These are phyloP conservation scores for Neoascia interrupta DNA, from an alignment of 2,888 invertebrate genomes.

Conservation along the genomic window DNA sequence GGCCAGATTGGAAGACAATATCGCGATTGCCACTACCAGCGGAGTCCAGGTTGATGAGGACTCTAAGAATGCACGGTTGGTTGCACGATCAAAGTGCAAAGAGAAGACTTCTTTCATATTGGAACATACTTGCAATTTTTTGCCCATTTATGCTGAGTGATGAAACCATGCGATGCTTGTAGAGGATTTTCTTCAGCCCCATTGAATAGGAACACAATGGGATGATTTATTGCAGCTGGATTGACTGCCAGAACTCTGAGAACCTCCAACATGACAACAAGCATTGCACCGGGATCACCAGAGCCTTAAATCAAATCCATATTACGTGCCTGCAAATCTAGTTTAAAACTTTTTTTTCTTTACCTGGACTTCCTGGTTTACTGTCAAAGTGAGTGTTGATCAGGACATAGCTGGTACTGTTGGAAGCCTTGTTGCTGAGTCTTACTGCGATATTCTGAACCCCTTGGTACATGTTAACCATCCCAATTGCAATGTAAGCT, in stretches of 20 bases:
- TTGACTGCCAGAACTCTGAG: slow-evolving; percentile 79
- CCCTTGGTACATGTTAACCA: slow-evolving; percentile 76
- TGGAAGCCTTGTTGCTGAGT: slow-evolving; percentile 72
- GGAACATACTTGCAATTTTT: slow-evolving; percentile 81
- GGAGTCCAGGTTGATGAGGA: slow-evolving; percentile 94
- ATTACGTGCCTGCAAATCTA: too few species aligned
- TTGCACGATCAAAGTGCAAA: too few species aligned
- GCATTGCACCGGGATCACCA: slow-evolving; percentile 84
- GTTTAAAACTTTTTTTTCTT: slow-evolving; percentile 14
- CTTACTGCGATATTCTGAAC: slow-evolving; percentile 78
- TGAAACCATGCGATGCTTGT: slow-evolving; percentile 86
- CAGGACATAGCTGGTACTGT: slow-evolving; percentile 79
- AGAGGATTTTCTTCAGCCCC: slow-evolving; percentile 85
- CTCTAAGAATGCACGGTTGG: too few species aligned
- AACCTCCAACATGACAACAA: slow-evolving; percentile 84
- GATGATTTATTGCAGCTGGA: slow-evolving; percentile 80
- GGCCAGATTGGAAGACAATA: slow-evolving; percentile 92
- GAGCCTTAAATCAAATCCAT: slow-evolving; percentile 80
- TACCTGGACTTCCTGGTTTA: slow-evolving; percentile 90
- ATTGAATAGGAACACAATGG: slow-evolving; percentile 84
- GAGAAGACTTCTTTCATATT: background rate
- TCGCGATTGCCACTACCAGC: slow-evolving; percentile 95
- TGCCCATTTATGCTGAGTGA: slow-evolving; percentile 89
- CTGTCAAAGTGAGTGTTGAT: slow-evolving; percentile 97
- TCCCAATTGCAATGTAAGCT: slow-evolving; percentile 73